Conservation (phyloP, 1,140 invertebrate genomes). For the Bursaphelenchus mucronatus region DNA sequence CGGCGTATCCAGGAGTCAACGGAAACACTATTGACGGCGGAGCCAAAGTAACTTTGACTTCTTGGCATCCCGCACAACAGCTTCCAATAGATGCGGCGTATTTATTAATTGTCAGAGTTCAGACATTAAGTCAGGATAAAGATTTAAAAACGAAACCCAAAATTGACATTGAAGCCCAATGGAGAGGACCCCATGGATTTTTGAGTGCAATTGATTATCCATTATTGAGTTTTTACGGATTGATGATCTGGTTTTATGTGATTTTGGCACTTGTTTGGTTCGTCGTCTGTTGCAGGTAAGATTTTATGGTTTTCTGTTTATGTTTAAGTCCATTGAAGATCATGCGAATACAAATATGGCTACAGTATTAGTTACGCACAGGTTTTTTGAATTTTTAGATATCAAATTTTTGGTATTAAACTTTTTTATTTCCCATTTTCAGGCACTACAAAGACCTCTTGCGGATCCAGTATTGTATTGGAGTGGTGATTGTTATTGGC, state of each 20-base stretch:
- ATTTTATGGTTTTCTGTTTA: too few relatives aligned
- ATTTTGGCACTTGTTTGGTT: slow-evolving; percentile 78
- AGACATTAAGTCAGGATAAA: slow-evolving; percentile 21
- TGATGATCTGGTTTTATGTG: slow-evolving; percentile 82
- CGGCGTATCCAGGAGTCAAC: slow-evolving; percentile 47
- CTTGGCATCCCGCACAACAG: slow-evolving; percentile 56
- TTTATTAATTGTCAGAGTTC: slow-evolving; percentile 55
- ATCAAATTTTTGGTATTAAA: too few relatives aligned
- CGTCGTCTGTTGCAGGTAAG: slow-evolving; percentile 69
- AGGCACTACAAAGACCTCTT: slow-evolving; percentile 76
- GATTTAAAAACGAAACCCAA: slow-evolving; percentile 27
- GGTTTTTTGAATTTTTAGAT: too few relatives aligned
- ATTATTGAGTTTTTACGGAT: slow-evolving; percentile 72
- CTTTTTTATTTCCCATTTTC: neutral
- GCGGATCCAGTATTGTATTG: slow-evolving; percentile 89
- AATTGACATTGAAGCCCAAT: slow-evolving; percentile 54
- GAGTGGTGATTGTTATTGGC: slow-evolving; percentile 49
- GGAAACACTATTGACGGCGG: slow-evolving; percentile 56
- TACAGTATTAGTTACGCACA: too few relatives aligned
- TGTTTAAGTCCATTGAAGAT: slow-evolving; percentile 61
- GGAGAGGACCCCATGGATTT: slow-evolving; percentile 55
- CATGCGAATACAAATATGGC: too few relatives aligned
- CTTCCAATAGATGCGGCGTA: slow-evolving; percentile 56
- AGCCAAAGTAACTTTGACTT: slow-evolving; percentile 49
- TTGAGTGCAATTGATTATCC: slow-evolving; percentile 59